Percentiles rank a stretch among this genome's conserved stretches.
phyloP scores from a whole-genome alignment of 2,113 vertebrate genomes.

The Tachuris rubrigastra region DNA sequence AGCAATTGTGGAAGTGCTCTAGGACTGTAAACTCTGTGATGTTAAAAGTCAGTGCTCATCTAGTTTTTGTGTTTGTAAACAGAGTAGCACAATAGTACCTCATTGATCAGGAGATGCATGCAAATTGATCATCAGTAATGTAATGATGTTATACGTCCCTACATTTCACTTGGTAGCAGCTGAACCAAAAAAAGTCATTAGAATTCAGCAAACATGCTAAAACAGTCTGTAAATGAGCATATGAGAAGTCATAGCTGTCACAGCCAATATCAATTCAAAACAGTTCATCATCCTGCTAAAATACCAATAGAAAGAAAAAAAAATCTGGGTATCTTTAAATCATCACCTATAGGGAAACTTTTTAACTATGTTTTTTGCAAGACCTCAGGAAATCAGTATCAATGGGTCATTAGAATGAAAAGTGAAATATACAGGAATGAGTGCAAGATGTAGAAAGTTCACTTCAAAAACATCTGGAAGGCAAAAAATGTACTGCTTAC shows the following conservation, averaged over 20 bases:
- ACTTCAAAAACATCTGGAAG: neutral
- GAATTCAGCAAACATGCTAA: neutral
- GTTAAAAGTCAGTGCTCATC: neutral
- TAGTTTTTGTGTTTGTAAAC: neutral
- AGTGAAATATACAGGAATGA: neutral
- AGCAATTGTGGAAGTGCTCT: neutral
- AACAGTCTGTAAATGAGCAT: neutral
- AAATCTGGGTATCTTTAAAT: neutral
- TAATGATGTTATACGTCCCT: neutral
- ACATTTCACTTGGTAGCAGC: neutral
- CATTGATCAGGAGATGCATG: neutral
- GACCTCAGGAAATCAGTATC: neutral
- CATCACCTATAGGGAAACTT: neutral
- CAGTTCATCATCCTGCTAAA: neutral
- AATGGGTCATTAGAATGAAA: neutral
- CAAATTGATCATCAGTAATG: neutral
- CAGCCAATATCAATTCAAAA: neutral
- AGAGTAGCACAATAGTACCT: neutral
- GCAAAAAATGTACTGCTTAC: neutral
- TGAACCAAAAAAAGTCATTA: neutral
- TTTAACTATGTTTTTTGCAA: neutral
- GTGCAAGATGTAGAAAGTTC: neutral
- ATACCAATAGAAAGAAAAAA: neutral
- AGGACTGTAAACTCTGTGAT: neutral
- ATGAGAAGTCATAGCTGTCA: neutral